Base-by-base conservation (phyloP, 2,113 vertebrate genomes). In the Dissostichus mawsoni region DNA sequence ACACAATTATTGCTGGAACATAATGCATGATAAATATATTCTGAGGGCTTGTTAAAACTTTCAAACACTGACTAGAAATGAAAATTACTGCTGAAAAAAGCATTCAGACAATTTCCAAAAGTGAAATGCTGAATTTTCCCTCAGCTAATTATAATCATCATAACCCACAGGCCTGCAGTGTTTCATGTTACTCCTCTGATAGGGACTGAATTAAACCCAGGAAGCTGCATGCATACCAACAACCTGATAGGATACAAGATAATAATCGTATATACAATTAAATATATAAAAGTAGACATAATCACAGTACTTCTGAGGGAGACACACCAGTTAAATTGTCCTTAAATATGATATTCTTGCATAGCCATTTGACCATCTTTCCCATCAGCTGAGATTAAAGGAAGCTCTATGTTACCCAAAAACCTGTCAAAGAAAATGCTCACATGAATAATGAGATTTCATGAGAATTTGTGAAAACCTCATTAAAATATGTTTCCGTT, bases 141-240 rank as follows among this genome's bases (percentile, higher is more conserved):
- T 23, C 11, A 9, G 64, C 47, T 82, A 83, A 85, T 87, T 86
- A 82, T 78, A 79, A 81, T 84, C 70, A 74, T 79, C 78, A 76
- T 66, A 73, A 86, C 44, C 75, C 55, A 56, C 47, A 80, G 67
- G 53, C n/a, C 8, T 70, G 74, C 62, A 61, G 74, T 59, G 65
- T 80, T 77, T 74, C 65, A 75, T 75, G 75, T n/a, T 50, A 74
- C 74, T 84, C 67, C 63, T 72, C 72, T 55, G 84, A 80, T 48
- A 57, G 16, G 64, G 58, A 47, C 58, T 71, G 70, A 81, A 74
- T 76, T 74, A 78, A 58, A 63, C 48, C 8, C 23, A 16, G 36
- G 58, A 63, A 64, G 73, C 76, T n/a, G 11, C 45, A 66, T 74
- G 72, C 85, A 85, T 87, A 76, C 13, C 65, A 89, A 85, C 11